These are phyloP conservation scores for Oscheius sp. DNA, from an alignment of 2,888 invertebrate species.

Conservation along the genomic window DNA sequence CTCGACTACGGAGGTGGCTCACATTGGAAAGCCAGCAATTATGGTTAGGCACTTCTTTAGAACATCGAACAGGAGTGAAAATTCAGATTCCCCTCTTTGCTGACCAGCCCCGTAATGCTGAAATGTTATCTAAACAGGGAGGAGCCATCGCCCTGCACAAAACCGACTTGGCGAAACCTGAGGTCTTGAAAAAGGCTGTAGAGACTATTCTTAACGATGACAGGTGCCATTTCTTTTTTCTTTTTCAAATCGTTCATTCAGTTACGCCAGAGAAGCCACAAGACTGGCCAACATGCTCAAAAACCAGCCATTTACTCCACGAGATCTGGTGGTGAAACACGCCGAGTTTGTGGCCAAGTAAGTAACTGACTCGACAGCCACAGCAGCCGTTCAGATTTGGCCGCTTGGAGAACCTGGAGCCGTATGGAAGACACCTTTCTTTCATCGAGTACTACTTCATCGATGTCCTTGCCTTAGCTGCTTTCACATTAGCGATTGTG, in stretches of 20 bases:
- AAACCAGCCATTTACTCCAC: slow-evolving; percentile 7
- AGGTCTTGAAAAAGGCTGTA: slow-evolving; percentile 34
- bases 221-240: background rate
- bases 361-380: background rate
- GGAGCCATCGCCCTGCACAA: slow-evolving; percentile 40
- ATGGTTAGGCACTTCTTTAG: slow-evolving; percentile 12
- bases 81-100: slow-evolving; percentile 46
- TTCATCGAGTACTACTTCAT: slow-evolving; percentile 24
- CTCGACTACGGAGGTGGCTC: slow-evolving; percentile 28
- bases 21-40: slow-evolving; percentile 38
- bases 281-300: slow-evolving; percentile 7
- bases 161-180: slow-evolving; percentile 35
- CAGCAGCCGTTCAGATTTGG: slow-evolving; percentile 2
- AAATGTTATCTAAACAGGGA: slow-evolving; percentile 44
- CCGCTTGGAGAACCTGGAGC: slow-evolving; percentile 10
- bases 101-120: slow-evolving; percentile 47
- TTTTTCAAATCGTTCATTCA: background rate
- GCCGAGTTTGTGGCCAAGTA: slow-evolving; percentile 22
- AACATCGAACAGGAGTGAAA: background rate
- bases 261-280: background rate
- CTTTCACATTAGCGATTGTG: background rate
- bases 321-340: slow-evolving; percentile 15
- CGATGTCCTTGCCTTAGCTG: slow-evolving; percentile 7
- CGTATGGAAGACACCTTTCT: slow-evolving; percentile 27
- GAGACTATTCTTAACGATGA: slow-evolving; percentile 4